Evolutionary conservation across 2,888 invertebrate genomes (phyloP).

Genomic region (Thelaira solivaga): DNA sequence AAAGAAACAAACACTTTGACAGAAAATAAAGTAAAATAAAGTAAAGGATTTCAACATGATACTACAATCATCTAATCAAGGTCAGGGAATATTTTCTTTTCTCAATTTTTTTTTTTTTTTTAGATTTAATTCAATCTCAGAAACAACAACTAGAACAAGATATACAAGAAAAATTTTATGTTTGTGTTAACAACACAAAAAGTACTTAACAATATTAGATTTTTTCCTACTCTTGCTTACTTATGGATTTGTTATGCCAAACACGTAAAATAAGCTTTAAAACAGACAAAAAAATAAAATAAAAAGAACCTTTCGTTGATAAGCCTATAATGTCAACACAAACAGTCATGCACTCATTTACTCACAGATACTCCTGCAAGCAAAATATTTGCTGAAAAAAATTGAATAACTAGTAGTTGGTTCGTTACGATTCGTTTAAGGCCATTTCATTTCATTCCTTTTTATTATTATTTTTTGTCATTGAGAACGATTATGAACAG

Average conservation of each 20-base stretch:
- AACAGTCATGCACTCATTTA: not conserved
- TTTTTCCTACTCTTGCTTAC: not conserved
- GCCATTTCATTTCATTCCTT: conserved; percentile 2
- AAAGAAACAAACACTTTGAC: not conserved
- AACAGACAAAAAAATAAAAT: too few species aligned
- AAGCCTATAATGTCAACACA: conserved; percentile 61
- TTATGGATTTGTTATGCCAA: conserved; percentile 60
- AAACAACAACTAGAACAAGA: conserved; percentile 6
- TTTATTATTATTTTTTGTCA: conserved; percentile 14
- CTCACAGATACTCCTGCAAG: not conserved
- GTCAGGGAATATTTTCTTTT: conserved; percentile 38
- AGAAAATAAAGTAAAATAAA: conserved; percentile 10
- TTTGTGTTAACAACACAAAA: conserved; percentile 51
- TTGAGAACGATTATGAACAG: conserved; percentile 37
- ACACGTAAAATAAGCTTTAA: conserved; percentile 52
- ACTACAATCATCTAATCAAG: conserved; percentile 55
- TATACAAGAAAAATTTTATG: conserved; percentile 34
- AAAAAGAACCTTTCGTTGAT: conserved; percentile 54
- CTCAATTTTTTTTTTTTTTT: not conserved
- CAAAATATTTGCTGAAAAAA: too few species aligned
- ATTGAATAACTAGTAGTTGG: conserved; percentile 53
- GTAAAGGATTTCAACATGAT: conserved; percentile 58
- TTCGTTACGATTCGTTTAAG: conserved; percentile 43
- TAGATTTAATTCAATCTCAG: conserved; percentile 59
- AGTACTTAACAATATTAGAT: conserved; percentile 60